Conservation (phyloP, 23 tunicate species). For the Aplidium turbinatum region DNA sequence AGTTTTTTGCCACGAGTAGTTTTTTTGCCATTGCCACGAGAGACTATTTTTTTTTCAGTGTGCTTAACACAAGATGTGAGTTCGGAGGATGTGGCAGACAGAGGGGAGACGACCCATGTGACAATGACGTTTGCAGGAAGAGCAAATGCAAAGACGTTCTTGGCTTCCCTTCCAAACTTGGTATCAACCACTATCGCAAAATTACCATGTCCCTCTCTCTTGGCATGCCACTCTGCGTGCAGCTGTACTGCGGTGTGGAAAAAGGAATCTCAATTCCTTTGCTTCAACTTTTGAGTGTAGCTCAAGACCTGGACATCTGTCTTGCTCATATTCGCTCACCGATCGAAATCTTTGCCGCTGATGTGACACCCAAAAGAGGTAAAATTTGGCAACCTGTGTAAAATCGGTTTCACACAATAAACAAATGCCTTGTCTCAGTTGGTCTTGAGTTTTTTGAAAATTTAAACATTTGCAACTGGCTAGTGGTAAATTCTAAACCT, state of each 20-base stretch:
- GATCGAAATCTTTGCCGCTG: constrained; percentile 49
- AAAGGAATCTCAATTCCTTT: constrained; percentile 32
- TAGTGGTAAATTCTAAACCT: no score
- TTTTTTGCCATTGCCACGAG: no score
- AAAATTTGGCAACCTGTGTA: background rate
- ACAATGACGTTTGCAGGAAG: background rate
- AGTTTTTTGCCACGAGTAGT: no score
- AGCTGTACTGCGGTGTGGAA: constrained; percentile 40
- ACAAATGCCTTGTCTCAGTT: background rate
- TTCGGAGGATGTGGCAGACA: no score
- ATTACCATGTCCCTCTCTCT: constrained; percentile 32
- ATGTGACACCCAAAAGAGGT: constrained; percentile 41
- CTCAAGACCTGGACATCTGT: constrained; percentile 55
- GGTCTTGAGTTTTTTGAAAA: no score
- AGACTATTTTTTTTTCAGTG: no score
- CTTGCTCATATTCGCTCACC: constrained; percentile 41
- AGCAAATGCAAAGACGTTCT: constrained; percentile 31
- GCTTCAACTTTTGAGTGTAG: constrained; percentile 40
- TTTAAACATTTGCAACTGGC: no score
- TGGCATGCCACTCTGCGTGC: constrained; percentile 48
- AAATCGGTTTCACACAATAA: background rate
- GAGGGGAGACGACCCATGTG: constrained; percentile 17
- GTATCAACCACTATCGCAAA: constrained; percentile 50
- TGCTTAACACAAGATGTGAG: no score
- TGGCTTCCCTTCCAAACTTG: constrained; percentile 5